Conservation (phyloP, 2,797 vertebrate genomes). For the Poeciliopsis infans region DNA sequence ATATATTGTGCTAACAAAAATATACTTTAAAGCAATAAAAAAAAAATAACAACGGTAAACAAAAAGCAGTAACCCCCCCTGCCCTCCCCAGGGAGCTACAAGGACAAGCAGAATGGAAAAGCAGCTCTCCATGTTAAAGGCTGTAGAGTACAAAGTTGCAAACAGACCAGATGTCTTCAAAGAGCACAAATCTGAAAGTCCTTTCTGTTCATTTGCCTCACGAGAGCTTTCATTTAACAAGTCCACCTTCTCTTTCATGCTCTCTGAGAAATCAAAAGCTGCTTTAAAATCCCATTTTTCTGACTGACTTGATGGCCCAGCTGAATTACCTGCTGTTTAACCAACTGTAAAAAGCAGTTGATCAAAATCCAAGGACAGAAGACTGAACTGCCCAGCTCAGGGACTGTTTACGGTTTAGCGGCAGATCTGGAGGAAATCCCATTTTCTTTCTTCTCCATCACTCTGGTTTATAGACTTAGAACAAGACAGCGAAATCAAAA, state of each 20-base stretch:
- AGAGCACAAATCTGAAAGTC: slow-evolving; percentile 6
- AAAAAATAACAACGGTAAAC: too few relatives aligned
- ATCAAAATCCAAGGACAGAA: slow-evolving; percentile 18
- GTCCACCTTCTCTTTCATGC: background rate
- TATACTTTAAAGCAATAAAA: background rate
- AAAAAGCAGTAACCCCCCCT: too few relatives aligned
- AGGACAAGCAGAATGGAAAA: background rate
- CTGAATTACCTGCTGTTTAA: slow-evolving; percentile 2
- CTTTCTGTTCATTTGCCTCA: background rate
- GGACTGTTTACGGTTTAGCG: background rate
- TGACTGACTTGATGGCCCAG: background rate
- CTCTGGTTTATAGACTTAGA: background rate
- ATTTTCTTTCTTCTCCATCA: background rate
- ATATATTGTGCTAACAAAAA: background rate
- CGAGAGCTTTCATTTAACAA: background rate
- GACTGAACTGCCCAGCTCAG: background rate
- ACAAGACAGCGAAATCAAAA: background rate
- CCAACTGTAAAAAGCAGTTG: slow-evolving; percentile 12
- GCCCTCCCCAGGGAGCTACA: accelerated
- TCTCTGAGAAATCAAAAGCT: background rate
- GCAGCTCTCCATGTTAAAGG: background rate
- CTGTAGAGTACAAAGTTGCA: background rate
- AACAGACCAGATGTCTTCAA: slow-evolving; percentile 6
- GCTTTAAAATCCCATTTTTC: background rate
- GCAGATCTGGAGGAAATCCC: background rate